Evolutionary conservation across 2,113 vertebrate species (phyloP), one percentile per base, ranked within the genome.

Genomic region (Pteronura brasiliensis): DNA sequence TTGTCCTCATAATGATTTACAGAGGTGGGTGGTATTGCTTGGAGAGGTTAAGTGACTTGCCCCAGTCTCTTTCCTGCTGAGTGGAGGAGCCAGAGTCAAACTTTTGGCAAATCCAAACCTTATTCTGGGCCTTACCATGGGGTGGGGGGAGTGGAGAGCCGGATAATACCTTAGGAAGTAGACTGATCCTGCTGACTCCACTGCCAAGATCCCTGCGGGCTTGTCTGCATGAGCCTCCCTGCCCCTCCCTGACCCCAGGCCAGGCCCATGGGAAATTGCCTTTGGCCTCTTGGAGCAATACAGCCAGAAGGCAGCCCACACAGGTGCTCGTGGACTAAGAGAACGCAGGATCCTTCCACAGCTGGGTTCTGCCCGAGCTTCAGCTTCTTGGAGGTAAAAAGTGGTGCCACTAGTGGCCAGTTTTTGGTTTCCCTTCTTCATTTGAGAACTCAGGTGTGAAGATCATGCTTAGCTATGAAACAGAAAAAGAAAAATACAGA

Each of bases 161-260:
- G 15, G 59, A 4, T 63, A 7, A 6, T 10, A 34, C 27, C 47
- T 91, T 36, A 49, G 90, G 87, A 92, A 39, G 42, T 6, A 29
- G 36, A 17, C 1, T 3, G 7, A 27, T 59, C 39, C 18, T 11
- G 31, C 5, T 11, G 39, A 55, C 12, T 44, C 21, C 12, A 23
- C 21, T 6, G 9, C 67, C 4, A 4, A 0, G 36, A 25, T 29
- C 74, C 49, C 59, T 21, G 4, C 25, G 14, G 29, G 10, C 34
- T 34, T 27, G 27, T 14, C 36, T 67, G 5, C 52, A 13, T 0
- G 12, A 0, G 3, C 11, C 6, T 88, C 39, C 27, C 36, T 0
- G 20, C 0, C 3, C 4, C 11, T 88, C n/a, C 31, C 36, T 4
- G 3, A 25, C 42, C 44, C 21, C 18, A 36, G 25, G 29, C 23